phyloP scores from a whole-genome alignment of 2,797 vertebrate species.

The Leptoclinus maculatus region DNA sequence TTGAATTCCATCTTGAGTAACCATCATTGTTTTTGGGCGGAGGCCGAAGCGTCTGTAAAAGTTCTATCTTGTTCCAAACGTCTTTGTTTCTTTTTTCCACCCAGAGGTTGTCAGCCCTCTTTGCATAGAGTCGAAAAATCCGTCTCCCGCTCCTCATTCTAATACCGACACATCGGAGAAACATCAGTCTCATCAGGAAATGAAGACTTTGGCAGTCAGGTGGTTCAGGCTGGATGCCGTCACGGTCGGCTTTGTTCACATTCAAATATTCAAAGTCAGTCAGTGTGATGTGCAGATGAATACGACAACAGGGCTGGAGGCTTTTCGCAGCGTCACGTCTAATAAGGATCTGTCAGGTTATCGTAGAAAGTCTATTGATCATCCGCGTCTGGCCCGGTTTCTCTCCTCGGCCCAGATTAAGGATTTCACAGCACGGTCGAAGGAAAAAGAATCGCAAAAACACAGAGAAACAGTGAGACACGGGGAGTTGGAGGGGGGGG shows the following conservation, averaged over 20 bases:
- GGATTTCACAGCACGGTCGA: constrained; percentile 37
- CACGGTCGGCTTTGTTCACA: constrained; percentile 32
- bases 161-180: not conserved
- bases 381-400: constrained; percentile 58
- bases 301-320: constrained; percentile 42
- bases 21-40: not conserved
- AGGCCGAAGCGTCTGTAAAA: not conserved
- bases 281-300: constrained; percentile 27
- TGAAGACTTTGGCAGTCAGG: constrained; percentile 19
- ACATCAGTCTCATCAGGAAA: constrained; percentile 18
- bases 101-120: not conserved
- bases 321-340: constrained; percentile 46
- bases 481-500: constrained; percentile 21
- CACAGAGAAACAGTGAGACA: constrained; percentile 28
- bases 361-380: constrained; percentile 58
- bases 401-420: constrained; percentile 34
- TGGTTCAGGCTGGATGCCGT: constrained; percentile 26
- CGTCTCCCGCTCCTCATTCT: not conserved
- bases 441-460: constrained; percentile 43
- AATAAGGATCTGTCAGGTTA: constrained; percentile 60
- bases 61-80: not conserved
- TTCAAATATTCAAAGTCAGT: constrained; percentile 53
- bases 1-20: not conserved
- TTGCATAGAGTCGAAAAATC: constrained; percentile 5
- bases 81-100: not conserved